Evolutionary conservation across 2,113 vertebrate genomes (phyloP), one percentile per base, ranked within the genome.

Genomic region (Oryzias celebensis): DNA sequence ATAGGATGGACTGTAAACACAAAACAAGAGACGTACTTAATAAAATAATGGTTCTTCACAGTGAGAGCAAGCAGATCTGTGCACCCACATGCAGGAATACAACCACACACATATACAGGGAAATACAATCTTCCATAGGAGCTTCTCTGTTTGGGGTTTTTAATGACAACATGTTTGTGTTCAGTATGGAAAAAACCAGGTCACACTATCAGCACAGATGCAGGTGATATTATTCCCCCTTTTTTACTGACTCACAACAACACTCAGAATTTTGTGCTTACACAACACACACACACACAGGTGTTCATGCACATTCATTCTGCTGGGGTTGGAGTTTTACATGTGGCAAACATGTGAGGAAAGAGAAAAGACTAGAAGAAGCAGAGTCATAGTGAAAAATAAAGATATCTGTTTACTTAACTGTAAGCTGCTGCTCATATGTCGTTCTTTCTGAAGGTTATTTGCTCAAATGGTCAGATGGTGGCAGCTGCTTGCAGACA

Each of bases 81-180:
- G 52, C 23, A 23, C 7, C 42, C 64, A 53, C 16, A 68, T 24
- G 0, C n/a, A 53, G 51, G 10, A 20, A 54, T 41, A 22, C 28
- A 67, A 22, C 2, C 44, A n/a, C 53, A 66, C 61, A 67, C 20
- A 49, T 26, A 58, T 56, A 55, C n/a, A 48, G 2, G 5, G 24
- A 61, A 68, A 72, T 24, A 59, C 42, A 62, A 59, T 24, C 28
- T 46, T 59, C 15, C 44, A 54, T 46, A 36, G 52, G 48, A 22
- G n/a, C 16, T 15, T 41, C 17, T 4, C 50, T 41, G 49, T 71
- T 28, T 54, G 18, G 15, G 41, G 75, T 81, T 77, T 67, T 71
- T 69, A 74, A 31, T 58, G 51, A 75, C 77, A 75, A 79, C 82
- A 77, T 22, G 52, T 36, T 45, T 43, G 20, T 65, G 54, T 84